Evolutionary conservation across 2,888 invertebrate species (phyloP).

Genomic region (Holacanthella duospinosa): DNA sequence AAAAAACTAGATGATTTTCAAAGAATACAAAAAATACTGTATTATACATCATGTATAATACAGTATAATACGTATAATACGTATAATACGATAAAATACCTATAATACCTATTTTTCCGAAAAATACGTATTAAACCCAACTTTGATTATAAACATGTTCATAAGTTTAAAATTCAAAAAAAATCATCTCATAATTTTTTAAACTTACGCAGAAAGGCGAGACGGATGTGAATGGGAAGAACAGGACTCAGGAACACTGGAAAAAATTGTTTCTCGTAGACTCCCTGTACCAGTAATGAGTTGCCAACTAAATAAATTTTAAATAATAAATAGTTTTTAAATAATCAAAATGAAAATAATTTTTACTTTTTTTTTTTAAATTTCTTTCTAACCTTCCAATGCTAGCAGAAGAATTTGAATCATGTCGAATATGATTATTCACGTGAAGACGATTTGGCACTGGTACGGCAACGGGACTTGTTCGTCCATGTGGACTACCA

Average conservation of each 20-base stretch:
- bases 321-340: neutral
- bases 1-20: no score
- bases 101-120: no score
- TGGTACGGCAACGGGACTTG: slow-evolving; percentile 57
- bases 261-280: slow-evolving; percentile 47
- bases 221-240: slow-evolving; percentile 38
- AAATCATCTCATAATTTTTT: no score
- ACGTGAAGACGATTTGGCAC: slow-evolving; percentile 38
- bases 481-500: slow-evolving; percentile 40
- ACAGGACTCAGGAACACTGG: slow-evolving; percentile 39
- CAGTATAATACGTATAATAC: no score
- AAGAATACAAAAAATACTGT: no score
- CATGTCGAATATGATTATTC: slow-evolving; percentile 48
- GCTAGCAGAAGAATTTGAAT: slow-evolving; percentile 50
- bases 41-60: no score
- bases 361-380: neutral
- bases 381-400: slow-evolving; percentile 42
- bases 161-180: neutral
- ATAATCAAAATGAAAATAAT: neutral
- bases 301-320: slow-evolving; percentile 51
- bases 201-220: slow-evolving; percentile 34
- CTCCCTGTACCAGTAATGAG: slow-evolving; percentile 59
- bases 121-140: no score
- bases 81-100: no score
- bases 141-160: no score